Conservation (phyloP, 2,113 vertebrate genomes). For the Rhinichthys klamathensis region DNA sequence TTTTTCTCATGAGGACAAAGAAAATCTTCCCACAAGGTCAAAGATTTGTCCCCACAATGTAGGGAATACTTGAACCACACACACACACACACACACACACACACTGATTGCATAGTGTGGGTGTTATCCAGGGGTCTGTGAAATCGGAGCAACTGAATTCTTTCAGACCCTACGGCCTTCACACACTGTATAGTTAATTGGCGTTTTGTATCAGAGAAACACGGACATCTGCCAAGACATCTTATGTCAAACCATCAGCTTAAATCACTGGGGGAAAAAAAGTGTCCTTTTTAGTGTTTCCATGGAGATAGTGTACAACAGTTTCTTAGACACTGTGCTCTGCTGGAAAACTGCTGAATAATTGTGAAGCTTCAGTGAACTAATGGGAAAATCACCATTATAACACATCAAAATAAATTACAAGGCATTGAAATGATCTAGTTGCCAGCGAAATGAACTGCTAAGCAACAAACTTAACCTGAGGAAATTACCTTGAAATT, state of each 20-base stretch:
- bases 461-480: constrained; percentile 7
- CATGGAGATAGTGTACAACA: constrained; percentile 37
- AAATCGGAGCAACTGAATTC: background rate
- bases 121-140: background rate
- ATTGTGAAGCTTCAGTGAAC: constrained; percentile 29
- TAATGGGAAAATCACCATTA: constrained; percentile 43
- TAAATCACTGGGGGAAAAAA: constrained; percentile 2
- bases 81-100: background rate
- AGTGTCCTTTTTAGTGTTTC: constrained; percentile 23
- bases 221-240: constrained; percentile 34
- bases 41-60: too few relatives aligned
- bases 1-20: too few relatives aligned
- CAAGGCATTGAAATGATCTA: constrained; percentile 3
- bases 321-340: constrained; percentile 17
- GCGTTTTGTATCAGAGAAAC: constrained; percentile 31
- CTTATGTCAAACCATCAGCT: constrained; percentile 29
- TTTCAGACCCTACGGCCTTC: background rate
- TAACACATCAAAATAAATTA: constrained; percentile 8
- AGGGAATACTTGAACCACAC: too few relatives aligned
- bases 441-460: background rate
- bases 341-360: constrained; percentile 42
- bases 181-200: constrained; percentile 31
- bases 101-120: background rate
- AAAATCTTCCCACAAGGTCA: too few relatives aligned
- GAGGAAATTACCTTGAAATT: constrained; percentile 31